Conservation (phyloP, 2,113 vertebrate species). For the Fregata magnificens region DNA sequence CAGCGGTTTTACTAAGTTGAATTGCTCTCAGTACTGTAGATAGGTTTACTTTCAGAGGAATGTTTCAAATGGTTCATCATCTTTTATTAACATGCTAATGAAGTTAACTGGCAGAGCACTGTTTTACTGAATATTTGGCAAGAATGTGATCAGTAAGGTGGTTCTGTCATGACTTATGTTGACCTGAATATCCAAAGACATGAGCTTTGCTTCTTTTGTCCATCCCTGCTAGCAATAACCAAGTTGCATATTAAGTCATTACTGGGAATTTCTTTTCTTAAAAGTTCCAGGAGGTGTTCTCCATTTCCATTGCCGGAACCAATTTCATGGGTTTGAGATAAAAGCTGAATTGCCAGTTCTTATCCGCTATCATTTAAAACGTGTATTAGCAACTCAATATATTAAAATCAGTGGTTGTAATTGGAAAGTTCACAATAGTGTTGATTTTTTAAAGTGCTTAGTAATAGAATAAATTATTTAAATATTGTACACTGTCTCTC, state of each 20-base stretch:
- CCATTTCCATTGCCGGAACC: background rate
- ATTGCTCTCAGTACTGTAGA: background rate
- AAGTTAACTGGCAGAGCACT: background rate
- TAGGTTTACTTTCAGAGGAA: background rate
- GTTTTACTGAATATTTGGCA: background rate
- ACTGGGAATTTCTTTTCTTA: background rate
- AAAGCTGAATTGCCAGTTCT: fast-evolving
- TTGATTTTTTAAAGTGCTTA: background rate
- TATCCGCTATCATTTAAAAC: background rate
- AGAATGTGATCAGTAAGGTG: background rate
- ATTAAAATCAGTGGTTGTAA: background rate
- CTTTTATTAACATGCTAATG: background rate
- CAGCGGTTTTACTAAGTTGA: background rate
- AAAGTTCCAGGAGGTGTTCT: background rate
- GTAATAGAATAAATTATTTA: background rate
- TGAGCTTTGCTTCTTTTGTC: background rate
- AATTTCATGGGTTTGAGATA: fast-evolving
- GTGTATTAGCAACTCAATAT: background rate
- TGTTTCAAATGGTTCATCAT: background rate
- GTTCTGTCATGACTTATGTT: background rate
- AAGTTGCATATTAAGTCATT: too few relatives aligned
- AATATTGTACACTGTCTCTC: background rate
- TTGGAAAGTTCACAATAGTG: fast-evolving
- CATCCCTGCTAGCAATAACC: background rate
- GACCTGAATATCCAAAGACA: background rate